A percentile compares a stretch with the other conserved stretches of the same genome.
Evolutionary conservation across 37 sponge, comb jelly and placozoan species (phyloP).

Genomic region (Aphrocallistes beatrix): DNA sequence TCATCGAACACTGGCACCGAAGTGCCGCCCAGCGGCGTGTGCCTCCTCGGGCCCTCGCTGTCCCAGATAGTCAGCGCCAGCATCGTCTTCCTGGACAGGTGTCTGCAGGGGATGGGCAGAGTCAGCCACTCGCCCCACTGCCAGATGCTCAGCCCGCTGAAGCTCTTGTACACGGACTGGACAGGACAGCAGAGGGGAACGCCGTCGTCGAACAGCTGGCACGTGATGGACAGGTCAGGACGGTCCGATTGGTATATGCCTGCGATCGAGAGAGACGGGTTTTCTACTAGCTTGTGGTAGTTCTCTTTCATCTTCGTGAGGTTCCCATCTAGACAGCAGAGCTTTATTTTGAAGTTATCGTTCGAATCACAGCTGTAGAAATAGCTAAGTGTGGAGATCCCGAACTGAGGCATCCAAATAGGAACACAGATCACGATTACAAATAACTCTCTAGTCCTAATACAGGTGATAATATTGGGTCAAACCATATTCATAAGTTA

Average conservation of each 20-base stretch:
- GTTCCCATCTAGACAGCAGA: not conserved
- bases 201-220: constrained; percentile 68
- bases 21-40: constrained; percentile 51
- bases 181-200: constrained; percentile 61
- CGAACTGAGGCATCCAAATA: not conserved
- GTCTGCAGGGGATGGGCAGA: constrained; percentile 63
- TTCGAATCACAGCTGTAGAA: not conserved
- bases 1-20: constrained; percentile 63
- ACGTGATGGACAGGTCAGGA: constrained; percentile 76
- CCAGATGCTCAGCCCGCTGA: constrained; percentile 73
- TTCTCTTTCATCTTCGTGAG: not conserved
- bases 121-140: constrained; percentile 87
- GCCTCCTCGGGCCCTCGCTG: constrained; percentile 40
- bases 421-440: too few relatives aligned
- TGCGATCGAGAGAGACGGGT: constrained; percentile 14
- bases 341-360: not conserved
- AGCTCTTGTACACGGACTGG: constrained; percentile 84
- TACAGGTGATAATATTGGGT: too few relatives aligned
- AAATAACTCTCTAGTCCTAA: too few relatives aligned
- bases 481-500: too few relatives aligned
- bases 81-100: constrained; percentile 59
- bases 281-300: not conserved
- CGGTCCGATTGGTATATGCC: constrained; percentile 20
- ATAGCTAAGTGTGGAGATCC: not conserved
- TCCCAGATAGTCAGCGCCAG: constrained; percentile 62